Percentiles rank a stretch among this genome's conserved stretches.
Evolutionary conservation across 2,797 vertebrate genomes (phyloP).

Genomic region (Myripristis jacobus): DNA sequence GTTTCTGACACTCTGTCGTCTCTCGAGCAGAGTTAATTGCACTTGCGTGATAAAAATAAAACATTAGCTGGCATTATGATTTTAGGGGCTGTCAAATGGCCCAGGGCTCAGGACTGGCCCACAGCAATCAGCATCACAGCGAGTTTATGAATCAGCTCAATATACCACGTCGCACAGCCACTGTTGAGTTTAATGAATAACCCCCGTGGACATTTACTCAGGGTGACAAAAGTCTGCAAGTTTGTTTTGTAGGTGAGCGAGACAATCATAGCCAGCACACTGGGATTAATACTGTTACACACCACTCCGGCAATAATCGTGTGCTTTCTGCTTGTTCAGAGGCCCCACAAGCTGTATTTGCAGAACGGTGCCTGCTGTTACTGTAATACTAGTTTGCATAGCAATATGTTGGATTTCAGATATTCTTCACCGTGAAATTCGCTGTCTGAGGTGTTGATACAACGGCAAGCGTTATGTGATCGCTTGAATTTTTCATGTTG

Average conservation of each 20-base stretch:
- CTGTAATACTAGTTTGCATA: slow-evolving; percentile 15
- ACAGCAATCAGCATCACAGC: slow-evolving; percentile 1
- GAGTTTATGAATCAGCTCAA: slow-evolving; percentile 4
- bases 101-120: slow-evolving; percentile 1
- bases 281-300: slow-evolving; percentile 13
- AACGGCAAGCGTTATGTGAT: not conserved
- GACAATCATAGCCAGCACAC: slow-evolving; percentile 1
- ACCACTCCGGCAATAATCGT: slow-evolving; percentile 22
- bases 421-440: not conserved
- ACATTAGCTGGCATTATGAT: not conserved
- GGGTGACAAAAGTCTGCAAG: slow-evolving; percentile 9
- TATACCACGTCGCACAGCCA: not conserved
- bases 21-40: too few species aligned
- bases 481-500: too few species aligned
- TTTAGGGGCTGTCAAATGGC: not conserved
- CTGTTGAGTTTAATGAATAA: slow-evolving; percentile 23
- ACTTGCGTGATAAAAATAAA: too few species aligned
- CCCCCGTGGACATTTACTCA: slow-evolving; percentile 22
- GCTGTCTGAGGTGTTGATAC: not conserved
- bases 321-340: slow-evolving; percentile 11
- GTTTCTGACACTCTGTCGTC: too few species aligned
- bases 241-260: slow-evolving; percentile 29
- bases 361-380: slow-evolving; percentile 8
- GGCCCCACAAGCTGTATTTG: not conserved
- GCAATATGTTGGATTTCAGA: not conserved